A percentile compares a stretch with the other conserved stretches of the same genome.
These are phyloP conservation scores for Nicator chloris DNA, from an alignment of 2,113 vertebrate species.

Conservation along the genomic window DNA sequence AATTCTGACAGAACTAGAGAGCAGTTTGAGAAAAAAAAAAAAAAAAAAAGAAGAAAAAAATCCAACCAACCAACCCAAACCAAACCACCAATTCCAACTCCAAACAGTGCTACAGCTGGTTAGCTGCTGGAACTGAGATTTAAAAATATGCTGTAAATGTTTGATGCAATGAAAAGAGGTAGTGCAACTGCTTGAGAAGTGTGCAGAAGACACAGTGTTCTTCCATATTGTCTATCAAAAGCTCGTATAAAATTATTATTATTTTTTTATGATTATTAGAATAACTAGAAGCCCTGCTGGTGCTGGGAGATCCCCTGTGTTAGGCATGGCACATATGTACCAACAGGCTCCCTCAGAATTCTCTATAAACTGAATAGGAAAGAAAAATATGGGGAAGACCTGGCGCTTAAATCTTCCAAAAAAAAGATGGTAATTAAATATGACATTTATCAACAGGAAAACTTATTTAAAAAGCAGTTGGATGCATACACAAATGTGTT, in stretches of 20 bases:
- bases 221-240: not conserved
- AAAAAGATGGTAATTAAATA: not conserved
- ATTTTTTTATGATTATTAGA: not conserved
- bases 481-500: not conserved
- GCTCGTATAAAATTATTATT: not conserved
- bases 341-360: not conserved
- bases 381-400: not conserved
- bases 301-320: not conserved
- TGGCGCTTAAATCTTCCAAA: not conserved
- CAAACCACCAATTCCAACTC: fast-evolving
- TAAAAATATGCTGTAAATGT: not conserved
- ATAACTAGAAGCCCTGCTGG: not conserved
- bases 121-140: not conserved
- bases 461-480: not conserved
- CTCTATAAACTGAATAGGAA: not conserved
- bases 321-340: not conserved
- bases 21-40: not conserved
- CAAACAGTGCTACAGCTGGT: not conserved
- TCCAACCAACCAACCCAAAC: not conserved
- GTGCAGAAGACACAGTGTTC: not conserved
- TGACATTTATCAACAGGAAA: not conserved
- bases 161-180: not conserved
- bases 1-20: not conserved
- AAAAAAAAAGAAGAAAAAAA: too few species aligned
- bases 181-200: not conserved